Evolutionary conservation across 2,888 invertebrate species (phyloP).

Genomic region (Sturmia bella): DNA sequence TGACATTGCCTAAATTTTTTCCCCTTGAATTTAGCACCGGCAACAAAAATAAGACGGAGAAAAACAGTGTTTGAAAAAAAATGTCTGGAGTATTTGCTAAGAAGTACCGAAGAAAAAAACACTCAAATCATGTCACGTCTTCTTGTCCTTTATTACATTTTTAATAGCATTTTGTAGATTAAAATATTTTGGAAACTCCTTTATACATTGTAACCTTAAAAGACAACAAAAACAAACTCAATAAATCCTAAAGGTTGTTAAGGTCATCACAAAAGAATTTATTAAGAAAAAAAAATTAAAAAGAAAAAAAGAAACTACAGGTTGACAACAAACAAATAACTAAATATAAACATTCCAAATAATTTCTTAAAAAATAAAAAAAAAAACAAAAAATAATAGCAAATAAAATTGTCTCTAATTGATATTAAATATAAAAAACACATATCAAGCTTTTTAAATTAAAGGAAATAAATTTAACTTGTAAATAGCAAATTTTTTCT

Average conservation of each 20-base stretch:
- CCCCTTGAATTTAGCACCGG: background rate
- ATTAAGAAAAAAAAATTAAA: slow-evolving; percentile 16
- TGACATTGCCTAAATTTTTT: slow-evolving; percentile 29
- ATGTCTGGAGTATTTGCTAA: slow-evolving; percentile 27
- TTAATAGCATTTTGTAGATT: slow-evolving; percentile 25
- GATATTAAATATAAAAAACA: slow-evolving; percentile 33
- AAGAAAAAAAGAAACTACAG: slow-evolving; percentile 37
- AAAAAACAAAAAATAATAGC: slow-evolving; percentile 7
- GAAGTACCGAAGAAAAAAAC: slow-evolving; percentile 8
- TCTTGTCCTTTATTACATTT: slow-evolving; percentile 78
- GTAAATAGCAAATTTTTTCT: slow-evolving; percentile 53
- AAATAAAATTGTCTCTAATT: slow-evolving; percentile 31
- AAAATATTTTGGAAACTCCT: slow-evolving; percentile 36
- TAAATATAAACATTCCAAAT: slow-evolving; percentile 54
- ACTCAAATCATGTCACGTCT: slow-evolving; percentile 74
- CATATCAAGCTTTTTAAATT: slow-evolving; percentile 61
- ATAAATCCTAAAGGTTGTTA: slow-evolving; percentile 66
- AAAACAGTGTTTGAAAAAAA: slow-evolving; percentile 18
- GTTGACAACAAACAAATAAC: slow-evolving; percentile 33
- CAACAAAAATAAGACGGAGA: background rate
- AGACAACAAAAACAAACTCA: slow-evolving; percentile 36
- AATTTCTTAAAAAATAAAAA: slow-evolving; percentile 24
- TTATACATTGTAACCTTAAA: slow-evolving; percentile 40
- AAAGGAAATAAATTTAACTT: slow-evolving; percentile 5
- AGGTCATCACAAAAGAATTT: slow-evolving; percentile 68